Percentiles rank a stretch among this genome's conserved stretches.
These are phyloP conservation scores for Scolopax bukidnonensis DNA, from an alignment of 2,797 vertebrate genomes.

Conservation along the genomic window DNA sequence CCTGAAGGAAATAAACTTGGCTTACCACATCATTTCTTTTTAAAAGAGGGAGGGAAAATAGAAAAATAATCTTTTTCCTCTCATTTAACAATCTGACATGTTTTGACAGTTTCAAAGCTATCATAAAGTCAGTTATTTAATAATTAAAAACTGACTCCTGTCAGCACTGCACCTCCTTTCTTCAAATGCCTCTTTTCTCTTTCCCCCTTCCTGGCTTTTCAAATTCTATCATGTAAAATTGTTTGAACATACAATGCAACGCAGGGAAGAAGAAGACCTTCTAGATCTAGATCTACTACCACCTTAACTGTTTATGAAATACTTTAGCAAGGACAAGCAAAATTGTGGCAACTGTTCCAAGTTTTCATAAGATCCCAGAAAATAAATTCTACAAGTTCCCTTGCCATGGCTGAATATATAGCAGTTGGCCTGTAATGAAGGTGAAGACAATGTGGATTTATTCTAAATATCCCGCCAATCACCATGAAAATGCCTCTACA, in stretches of 20 bases:
- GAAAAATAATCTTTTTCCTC: not conserved
- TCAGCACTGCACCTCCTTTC: not conserved
- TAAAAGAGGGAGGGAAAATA: fast-evolving
- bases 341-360: not conserved
- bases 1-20: constrained; percentile 18
- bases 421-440: not conserved
- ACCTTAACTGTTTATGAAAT: not conserved
- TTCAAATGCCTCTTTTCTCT: not conserved
- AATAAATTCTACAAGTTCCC: not conserved
- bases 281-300: not conserved
- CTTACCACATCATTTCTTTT: not conserved
- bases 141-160: constrained; percentile 11
- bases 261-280: not conserved
- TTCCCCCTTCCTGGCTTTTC: not conserved
- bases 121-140: constrained; percentile 4
- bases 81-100: not conserved
- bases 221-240: not conserved
- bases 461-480: not conserved
- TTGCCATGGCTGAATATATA: not conserved
- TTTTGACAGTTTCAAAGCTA: constrained; percentile 29
- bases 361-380: not conserved
- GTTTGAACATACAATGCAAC: not conserved
- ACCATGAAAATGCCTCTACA: not conserved
- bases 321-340: not conserved
- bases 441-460: not conserved